These are phyloP conservation scores for Rhinichthys klamathensis DNA, from an alignment of 2,113 vertebrate species.

Conservation along the genomic window DNA sequence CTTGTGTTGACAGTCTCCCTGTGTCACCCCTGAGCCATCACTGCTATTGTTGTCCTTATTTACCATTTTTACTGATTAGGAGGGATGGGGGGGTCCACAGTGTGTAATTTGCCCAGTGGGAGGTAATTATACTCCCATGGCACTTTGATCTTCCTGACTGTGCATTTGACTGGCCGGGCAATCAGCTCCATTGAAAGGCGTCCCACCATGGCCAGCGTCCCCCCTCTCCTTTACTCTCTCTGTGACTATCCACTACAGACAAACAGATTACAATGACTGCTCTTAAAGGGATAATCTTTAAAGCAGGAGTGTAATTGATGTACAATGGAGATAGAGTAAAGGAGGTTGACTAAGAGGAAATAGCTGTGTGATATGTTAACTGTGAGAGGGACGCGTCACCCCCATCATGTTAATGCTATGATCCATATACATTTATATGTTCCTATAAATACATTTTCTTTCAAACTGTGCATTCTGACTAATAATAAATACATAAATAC, in stretches of 20 bases:
- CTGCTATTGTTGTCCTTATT: constrained; percentile 72
- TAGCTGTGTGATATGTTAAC: constrained; percentile 8
- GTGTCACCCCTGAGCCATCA: constrained; percentile 54
- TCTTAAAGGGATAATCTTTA: constrained; percentile 55
- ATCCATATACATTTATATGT: not conserved
- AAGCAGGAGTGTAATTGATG: constrained; percentile 58
- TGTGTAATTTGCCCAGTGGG: constrained; percentile 73
- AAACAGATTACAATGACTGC: constrained; percentile 51
- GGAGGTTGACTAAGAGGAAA: constrained; percentile 13
- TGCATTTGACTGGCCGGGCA: constrained; percentile 76
- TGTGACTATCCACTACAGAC: constrained; percentile 40
- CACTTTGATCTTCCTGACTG: constrained; percentile 80
- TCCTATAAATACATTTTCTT: too few species aligned
- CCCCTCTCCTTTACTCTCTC: constrained; percentile 40
- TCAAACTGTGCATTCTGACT: too few species aligned
- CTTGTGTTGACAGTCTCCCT: constrained; percentile 53
- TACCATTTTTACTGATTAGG: constrained; percentile 71
- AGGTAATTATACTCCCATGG: constrained; percentile 78
- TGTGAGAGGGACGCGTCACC: not conserved
- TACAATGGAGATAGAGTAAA: constrained; percentile 48
- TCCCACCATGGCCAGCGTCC: constrained; percentile 47
- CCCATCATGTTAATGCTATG: not conserved
- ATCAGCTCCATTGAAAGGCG: constrained; percentile 64
- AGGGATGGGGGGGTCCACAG: constrained; percentile 45
- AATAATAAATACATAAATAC: too few species aligned